Evolutionary conservation across 35 echinoderm and acorn worm genomes (phyloP).

Genomic region (Amphiura filiformis): DNA sequence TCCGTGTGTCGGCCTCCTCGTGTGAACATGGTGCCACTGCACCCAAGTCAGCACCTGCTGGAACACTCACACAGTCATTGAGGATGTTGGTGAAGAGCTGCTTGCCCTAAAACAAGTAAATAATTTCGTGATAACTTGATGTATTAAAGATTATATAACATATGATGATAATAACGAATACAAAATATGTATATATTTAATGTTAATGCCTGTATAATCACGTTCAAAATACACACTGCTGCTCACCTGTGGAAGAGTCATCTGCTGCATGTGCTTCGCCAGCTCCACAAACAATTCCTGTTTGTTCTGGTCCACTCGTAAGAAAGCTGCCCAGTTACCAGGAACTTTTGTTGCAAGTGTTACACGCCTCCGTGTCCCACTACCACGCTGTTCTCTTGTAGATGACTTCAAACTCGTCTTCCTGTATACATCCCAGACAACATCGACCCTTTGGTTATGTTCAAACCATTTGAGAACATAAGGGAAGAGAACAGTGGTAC

Average conservation of each 20-base stretch:
- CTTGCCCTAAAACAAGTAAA: too few species aligned
- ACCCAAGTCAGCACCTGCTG: not conserved
- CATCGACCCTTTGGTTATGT: conserved; percentile 15
- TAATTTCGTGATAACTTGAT: too few species aligned
- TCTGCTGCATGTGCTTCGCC: not conserved
- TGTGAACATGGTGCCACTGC: conserved; percentile 40
- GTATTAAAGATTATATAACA: too few species aligned
- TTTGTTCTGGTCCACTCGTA: conserved; percentile 53
- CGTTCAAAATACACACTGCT: too few species aligned
- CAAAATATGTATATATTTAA: too few species aligned
- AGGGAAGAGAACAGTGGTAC: conserved; percentile 18
- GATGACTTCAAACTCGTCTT: conserved; percentile 28
- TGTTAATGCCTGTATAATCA: too few species aligned
- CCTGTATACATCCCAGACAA: conserved; percentile 63
- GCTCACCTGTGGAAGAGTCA: not conserved
- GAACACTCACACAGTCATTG: not conserved
- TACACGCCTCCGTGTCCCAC: conserved; percentile 30
- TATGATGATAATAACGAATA: not conserved
- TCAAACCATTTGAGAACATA: conserved; percentile 18
- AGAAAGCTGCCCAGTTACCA: conserved; percentile 46
- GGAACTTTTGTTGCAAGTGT: conserved; percentile 9
- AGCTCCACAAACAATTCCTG: conserved; percentile 36
- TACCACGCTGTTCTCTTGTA: conserved; percentile 53
- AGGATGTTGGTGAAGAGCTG: too few species aligned
- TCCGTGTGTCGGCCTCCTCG: conserved; percentile 53